These are phyloP conservation scores for Channa argus DNA, from an alignment of 2,113 vertebrate genomes.

Conservation along the genomic window DNA sequence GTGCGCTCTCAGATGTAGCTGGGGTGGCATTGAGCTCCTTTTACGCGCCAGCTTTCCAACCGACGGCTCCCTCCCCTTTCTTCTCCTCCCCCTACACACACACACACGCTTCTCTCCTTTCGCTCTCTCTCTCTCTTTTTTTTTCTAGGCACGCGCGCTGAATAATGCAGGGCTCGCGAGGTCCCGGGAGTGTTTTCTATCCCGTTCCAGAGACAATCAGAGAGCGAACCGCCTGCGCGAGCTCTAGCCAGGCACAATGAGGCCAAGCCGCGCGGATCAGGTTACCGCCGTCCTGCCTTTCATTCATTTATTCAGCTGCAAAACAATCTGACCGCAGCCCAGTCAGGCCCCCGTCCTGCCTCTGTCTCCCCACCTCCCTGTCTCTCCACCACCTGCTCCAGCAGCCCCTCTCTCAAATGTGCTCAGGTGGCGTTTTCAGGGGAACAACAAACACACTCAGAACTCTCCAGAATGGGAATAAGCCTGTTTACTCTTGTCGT, in stretches of 20 bases:
- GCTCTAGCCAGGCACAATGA: conserved; percentile 72
- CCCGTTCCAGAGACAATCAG: conserved; percentile 77
- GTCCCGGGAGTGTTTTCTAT: conserved; percentile 79
- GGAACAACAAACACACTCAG: conserved; percentile 21
- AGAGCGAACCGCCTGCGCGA: conserved; percentile 63
- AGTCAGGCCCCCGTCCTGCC: neutral
- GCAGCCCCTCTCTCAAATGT: conserved; percentile 27
- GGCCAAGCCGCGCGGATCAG: conserved; percentile 69
- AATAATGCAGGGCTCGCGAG: conserved; percentile 83
- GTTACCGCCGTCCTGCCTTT: conserved; percentile 75
- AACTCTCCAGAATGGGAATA: conserved; percentile 20
- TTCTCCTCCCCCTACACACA: conserved; percentile 1
- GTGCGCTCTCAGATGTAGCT: conserved; percentile 20
- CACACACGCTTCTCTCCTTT: neutral
- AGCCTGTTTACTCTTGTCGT: too few species aligned
- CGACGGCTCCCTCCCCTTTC: conserved; percentile 26
- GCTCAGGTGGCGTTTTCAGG: conserved; percentile 46
- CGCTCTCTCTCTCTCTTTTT: neutral
- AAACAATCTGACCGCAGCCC: conserved; percentile 65
- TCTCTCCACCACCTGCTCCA: neutral
- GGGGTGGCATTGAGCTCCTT: conserved; percentile 68
- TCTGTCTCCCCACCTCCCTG: conserved; percentile 13
- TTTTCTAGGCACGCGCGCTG: conserved; percentile 70
- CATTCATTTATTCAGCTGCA: conserved; percentile 73
- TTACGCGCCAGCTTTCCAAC: conserved; percentile 71